A percentile compares a stretch with the other conserved stretches of the same genome.
Conservation (phyloP, 2,888 invertebrate genomes). For the Acrobeloides nanus region DNA sequence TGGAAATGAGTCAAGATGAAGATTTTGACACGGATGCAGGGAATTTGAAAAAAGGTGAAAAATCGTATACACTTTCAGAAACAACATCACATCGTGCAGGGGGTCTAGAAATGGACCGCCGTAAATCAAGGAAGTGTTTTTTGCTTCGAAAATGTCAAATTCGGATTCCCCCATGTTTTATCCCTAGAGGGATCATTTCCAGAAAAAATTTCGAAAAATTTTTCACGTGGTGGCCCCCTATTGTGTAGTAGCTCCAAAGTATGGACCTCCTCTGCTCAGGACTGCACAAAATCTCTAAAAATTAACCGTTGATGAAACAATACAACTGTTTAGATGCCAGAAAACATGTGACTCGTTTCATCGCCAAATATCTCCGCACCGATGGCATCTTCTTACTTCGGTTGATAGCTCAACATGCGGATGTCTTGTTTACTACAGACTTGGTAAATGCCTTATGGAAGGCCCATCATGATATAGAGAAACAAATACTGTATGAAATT, state of each 20-base stretch:
- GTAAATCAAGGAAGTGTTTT: no score
- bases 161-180: no score
- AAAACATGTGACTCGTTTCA: conserved; percentile 35
- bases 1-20: conserved; percentile 48
- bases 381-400: conserved; percentile 48
- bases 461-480: conserved; percentile 38
- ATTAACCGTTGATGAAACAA: no score
- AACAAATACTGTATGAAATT: conserved; percentile 39
- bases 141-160: no score
- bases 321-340: conserved; percentile 24
- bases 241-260: no score
- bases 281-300: neutral
- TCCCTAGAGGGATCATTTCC: no score
- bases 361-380: conserved; percentile 41
- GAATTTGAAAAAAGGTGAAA: conserved; percentile 12
- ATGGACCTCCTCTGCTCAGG: no score
- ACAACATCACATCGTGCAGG: neutral
- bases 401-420: conserved; percentile 48
- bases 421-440: conserved; percentile 45
- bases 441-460: conserved; percentile 35
- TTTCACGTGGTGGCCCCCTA: no score
- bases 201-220: no score
- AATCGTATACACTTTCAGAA: neutral
- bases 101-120: no score
- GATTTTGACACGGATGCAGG: conserved; percentile 21